phyloP scores from a whole-genome alignment of 2,888 invertebrate genomes.

The Pachymerium ferrugineum region DNA sequence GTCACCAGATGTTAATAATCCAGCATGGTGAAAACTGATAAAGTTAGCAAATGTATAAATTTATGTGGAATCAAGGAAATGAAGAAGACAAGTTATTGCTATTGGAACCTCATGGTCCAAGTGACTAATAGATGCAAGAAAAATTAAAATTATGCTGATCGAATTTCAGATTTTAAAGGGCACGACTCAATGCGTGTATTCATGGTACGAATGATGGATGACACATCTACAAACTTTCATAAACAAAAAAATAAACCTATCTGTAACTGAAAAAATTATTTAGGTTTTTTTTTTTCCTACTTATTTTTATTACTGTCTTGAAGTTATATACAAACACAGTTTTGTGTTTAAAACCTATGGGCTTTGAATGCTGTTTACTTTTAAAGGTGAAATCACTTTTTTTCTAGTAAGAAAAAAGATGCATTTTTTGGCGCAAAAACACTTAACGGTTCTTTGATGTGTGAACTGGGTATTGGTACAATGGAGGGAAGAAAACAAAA shows the following conservation, averaged over 20 bases:
- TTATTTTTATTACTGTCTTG: too few species aligned
- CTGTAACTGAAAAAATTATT: too few species aligned
- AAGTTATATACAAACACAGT: background rate
- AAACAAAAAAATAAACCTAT: too few species aligned
- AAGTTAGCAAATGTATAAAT: background rate
- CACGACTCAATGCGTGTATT: background rate
- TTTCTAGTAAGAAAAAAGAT: background rate
- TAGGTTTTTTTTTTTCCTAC: too few species aligned
- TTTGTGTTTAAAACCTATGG: slow-evolving; percentile 2
- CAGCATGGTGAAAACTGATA: background rate
- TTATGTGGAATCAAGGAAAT: slow-evolving; percentile 15
- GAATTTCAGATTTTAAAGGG: background rate
- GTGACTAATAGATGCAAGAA: too few species aligned
- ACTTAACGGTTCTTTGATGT: background rate
- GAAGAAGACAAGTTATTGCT: background rate
- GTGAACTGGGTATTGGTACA: background rate
- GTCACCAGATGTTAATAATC: slow-evolving; percentile 1
- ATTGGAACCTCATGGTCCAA: background rate
- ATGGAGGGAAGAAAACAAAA: background rate
- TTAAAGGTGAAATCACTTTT: too few species aligned
- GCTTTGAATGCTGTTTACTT: too few species aligned
- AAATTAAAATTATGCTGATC: slow-evolving; percentile 9
- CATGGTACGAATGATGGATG: background rate
- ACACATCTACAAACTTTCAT: too few species aligned
- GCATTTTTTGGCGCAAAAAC: background rate